phyloP scores from a whole-genome alignment of 1,140 invertebrate species.

The Hirudo medicinalis region DNA sequence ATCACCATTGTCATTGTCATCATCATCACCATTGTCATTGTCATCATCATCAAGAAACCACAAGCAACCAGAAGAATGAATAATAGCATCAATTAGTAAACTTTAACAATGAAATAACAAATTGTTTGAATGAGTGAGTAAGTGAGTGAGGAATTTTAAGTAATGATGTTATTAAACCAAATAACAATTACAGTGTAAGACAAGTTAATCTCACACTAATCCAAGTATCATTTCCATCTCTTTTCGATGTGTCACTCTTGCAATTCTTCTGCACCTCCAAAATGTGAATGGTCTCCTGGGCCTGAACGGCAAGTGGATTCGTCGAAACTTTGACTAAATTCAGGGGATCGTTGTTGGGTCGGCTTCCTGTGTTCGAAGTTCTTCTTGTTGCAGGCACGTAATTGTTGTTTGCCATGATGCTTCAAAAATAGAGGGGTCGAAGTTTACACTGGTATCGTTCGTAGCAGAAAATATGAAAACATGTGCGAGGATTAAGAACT shows the following conservation, averaged over 20 bases:
- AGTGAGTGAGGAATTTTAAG: background rate
- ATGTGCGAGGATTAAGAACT: background rate
- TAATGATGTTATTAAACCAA: background rate
- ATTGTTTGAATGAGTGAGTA: background rate
- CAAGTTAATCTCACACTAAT: background rate
- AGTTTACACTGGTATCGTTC: too few relatives aligned
- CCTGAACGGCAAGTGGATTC: background rate
- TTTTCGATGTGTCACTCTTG: background rate
- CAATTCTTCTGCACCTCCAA: background rate
- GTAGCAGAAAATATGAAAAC: background rate
- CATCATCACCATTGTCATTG: background rate
- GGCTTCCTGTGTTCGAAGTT: background rate
- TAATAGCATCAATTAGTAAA: background rate
- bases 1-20: too few relatives aligned
- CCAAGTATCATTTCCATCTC: background rate
- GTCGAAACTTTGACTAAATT: conserved; percentile 8
- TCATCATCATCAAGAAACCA: background rate
- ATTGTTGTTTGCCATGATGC: background rate
- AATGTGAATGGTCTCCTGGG: background rate
- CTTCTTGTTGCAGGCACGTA: background rate
- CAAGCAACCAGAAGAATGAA: background rate
- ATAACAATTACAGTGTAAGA: background rate
- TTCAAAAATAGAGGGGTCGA: too few relatives aligned
- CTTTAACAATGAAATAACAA: too few relatives aligned
- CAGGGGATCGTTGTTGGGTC: conserved; percentile 2